phyloP scores from a whole-genome alignment of 2,113 vertebrate species.

The Ia io region DNA sequence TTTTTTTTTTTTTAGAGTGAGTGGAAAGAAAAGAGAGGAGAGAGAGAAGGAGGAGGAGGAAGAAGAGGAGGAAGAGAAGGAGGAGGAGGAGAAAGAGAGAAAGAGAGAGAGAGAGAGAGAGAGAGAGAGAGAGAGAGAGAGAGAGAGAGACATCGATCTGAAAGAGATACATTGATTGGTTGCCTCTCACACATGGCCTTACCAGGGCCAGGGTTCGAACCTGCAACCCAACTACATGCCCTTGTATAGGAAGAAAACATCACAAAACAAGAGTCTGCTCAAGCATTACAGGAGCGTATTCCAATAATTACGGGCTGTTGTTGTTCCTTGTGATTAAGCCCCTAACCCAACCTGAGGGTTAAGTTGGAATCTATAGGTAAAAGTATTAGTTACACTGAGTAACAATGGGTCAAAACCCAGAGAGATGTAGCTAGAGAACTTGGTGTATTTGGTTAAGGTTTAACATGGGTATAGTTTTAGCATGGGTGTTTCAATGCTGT shows the following conservation, averaged over 20 bases:
- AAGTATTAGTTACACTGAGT: neutral
- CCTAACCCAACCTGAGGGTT: neutral
- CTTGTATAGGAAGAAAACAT: neutral
- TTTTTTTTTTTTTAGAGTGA: too few relatives aligned
- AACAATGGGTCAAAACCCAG: constrained; percentile 8
- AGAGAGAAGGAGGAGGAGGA: too few relatives aligned
- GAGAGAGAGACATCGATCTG: too few relatives aligned
- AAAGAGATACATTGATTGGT: too few relatives aligned
- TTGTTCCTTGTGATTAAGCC: neutral
- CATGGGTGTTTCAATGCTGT: neutral
- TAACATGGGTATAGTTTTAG: constrained; percentile 37
- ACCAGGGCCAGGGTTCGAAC: too few relatives aligned
- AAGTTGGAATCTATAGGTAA: neutral
- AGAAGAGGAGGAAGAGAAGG: too few relatives aligned
- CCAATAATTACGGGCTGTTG: too few relatives aligned
- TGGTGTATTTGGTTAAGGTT: neutral
- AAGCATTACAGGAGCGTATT: neutral
- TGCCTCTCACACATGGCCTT: too few relatives aligned
- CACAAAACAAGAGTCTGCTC: neutral
- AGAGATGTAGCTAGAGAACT: constrained; percentile 23
- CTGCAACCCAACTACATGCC: neutral
- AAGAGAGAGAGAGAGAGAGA: too few relatives aligned
- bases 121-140: too few relatives aligned
- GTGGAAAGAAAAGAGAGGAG: too few relatives aligned
- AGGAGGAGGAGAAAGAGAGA: too few relatives aligned